Evolutionary conservation across 1,140 invertebrate genomes (phyloP), one percentile per base, ranked within the genome.

Genomic region (Heliconius eleuchia): DNA sequence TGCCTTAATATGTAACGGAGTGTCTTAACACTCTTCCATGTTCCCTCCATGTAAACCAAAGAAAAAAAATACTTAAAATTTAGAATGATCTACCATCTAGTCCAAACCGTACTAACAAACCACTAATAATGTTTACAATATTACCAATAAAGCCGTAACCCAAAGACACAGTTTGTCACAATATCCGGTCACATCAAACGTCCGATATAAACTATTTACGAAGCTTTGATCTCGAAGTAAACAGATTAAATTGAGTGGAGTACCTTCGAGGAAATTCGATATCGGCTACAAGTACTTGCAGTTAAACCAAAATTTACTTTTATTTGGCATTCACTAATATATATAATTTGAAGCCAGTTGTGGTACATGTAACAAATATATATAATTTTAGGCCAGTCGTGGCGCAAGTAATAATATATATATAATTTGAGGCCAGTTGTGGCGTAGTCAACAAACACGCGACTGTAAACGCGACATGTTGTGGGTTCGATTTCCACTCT

Each of bases 151-250:
- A 71, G 37, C 1, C 34, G 37, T 66, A 66, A 71, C 71, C 71
- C 19, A 71, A 18, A 71, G 71, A 71, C 71, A 37, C 71, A 71
- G 71, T 71, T 71, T 71, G 71, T 71, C 71, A 71, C 71, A 71
- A 71, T 71, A 71, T 71, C 71, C 71, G 71, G 71, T 71, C 71
- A 71, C 71, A 71, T 71, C 71, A 71, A 71, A 71, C 71, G 71
- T 71, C 71, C 71, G 34, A 71, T 71, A 34, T 71, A 71, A 71
- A 71, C 71, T 71, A 71, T 66, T 71, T 37, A 71, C 71, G n/a
- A 71, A 42, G 30, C 71, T 71, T 71, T 71, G 71, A 71, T 71
- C 71, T 71, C 71, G 8, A 71, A n/a, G 71, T 71, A 71, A 71
- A 71, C 71, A 71, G 71, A 71, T 34, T 71, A 37, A 71, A 71